Percentiles rank a stretch among this genome's conserved stretches.
Evolutionary conservation across 2,888 invertebrate species (phyloP).

Genomic region (Gnatocerus cornutus): DNA sequence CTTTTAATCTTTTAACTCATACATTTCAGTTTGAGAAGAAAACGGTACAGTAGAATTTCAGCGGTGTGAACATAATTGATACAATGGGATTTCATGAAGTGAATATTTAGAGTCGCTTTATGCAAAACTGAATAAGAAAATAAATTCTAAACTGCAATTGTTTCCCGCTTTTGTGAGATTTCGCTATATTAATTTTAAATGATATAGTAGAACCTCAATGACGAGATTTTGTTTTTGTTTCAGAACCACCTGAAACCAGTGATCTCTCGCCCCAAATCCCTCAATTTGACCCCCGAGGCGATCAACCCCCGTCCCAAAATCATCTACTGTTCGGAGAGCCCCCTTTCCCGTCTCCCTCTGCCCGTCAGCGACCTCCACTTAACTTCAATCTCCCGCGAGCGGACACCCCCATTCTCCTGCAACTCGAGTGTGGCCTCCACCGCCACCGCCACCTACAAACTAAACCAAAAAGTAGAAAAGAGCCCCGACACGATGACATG

Average conservation of each 20-base stretch:
- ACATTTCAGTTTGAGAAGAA: no score
- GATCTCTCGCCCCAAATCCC: constrained; percentile 60
- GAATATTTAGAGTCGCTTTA: no score
- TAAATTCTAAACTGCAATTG: no score
- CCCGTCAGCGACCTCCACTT: constrained; percentile 69
- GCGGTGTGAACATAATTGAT: no score
- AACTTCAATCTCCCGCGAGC: constrained; percentile 70
- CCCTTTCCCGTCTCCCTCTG: constrained; percentile 60
- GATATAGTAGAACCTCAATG: no score
- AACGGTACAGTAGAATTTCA: no score
- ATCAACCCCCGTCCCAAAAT: constrained; percentile 57
- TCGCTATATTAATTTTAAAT: no score
- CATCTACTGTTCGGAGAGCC: constrained; percentile 61
- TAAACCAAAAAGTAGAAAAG: constrained; percentile 56
- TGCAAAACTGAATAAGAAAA: no score
- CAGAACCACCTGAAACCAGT: constrained; percentile 59
- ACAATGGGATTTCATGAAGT: no score
- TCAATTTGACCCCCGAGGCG: constrained; percentile 65
- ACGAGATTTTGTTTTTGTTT: constrained; percentile 2
- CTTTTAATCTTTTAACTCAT: no score
- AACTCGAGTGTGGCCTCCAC: constrained; percentile 72
- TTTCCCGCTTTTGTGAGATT: no score
- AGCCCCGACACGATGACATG: constrained; percentile 71
- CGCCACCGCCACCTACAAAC: constrained; percentile 14
- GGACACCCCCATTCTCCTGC: constrained; percentile 71